Evolutionary conservation across 2,888 invertebrate genomes (phyloP).

Genomic region (Pristionchus mayeri): DNA sequence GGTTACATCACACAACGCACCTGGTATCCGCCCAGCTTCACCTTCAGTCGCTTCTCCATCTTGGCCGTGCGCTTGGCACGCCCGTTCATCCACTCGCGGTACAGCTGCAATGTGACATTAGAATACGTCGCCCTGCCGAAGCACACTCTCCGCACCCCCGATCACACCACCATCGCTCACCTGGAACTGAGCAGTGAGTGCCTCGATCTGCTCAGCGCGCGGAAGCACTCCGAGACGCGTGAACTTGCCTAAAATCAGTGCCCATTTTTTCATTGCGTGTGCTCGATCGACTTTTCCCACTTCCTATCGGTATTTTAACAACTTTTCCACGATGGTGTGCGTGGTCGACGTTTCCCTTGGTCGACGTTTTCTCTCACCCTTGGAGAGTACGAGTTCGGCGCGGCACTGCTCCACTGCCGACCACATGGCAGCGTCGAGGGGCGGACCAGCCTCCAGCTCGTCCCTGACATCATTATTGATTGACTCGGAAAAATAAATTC

Average conservation of each 20-base stretch:
- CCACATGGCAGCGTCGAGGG: conserved; percentile 68
- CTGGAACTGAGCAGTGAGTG: conserved; percentile 69
- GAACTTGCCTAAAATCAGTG: conserved; percentile 59
- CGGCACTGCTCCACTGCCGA: conserved; percentile 69
- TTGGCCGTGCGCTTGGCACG: conserved; percentile 97
- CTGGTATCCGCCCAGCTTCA: conserved; percentile 93
- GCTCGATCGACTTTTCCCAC: not conserved
- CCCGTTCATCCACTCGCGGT: conserved; percentile 94
- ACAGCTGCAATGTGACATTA: conserved; percentile 80
- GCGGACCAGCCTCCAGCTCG: conserved; percentile 57
- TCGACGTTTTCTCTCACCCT: conserved; percentile 53
- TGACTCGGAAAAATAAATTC: too few species aligned
- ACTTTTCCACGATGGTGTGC: not conserved
- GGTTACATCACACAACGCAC: conserved; percentile 75
- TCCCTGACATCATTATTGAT: conserved; percentile 50
- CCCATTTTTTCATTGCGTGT: not conserved
- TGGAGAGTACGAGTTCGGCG: conserved; percentile 66
- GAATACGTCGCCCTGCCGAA: not conserved
- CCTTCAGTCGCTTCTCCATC: conserved; percentile 95
- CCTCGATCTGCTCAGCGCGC: conserved; percentile 71
- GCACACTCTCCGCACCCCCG: not conserved
- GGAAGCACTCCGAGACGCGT: conserved; percentile 66
- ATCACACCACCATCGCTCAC: conserved; percentile 53
- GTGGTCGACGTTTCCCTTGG: not conserved
- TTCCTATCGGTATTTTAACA: not conserved